Evolutionary conservation across 1,140 invertebrate species (phyloP).

Genomic region (Thaumatotibia leucotreta): DNA sequence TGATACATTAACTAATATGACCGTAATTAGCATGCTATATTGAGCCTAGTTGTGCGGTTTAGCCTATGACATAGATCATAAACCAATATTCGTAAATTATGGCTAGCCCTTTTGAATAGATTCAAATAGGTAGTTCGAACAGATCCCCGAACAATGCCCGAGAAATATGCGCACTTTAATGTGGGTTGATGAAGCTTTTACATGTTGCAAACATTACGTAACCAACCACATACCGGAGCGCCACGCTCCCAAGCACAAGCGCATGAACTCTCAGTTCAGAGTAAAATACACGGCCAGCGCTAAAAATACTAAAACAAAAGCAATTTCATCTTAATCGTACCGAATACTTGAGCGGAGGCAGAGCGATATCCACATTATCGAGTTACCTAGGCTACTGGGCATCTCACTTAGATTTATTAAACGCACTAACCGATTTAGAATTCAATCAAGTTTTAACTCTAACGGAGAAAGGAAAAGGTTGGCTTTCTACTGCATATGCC

Average conservation of each 20-base stretch:
- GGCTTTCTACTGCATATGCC: constrained; percentile 19
- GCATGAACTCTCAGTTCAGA: constrained; percentile 6
- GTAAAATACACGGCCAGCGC: constrained; percentile 20
- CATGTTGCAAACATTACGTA: background rate
- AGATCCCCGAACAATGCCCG: background rate
- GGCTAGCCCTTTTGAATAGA: too few species aligned
- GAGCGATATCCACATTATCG: constrained; percentile 70
- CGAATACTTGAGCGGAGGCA: constrained; percentile 69
- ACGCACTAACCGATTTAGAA: constrained; percentile 27
- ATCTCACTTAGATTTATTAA: constrained; percentile 32
- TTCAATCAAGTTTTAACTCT: constrained; percentile 24
- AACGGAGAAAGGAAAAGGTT: constrained; percentile 29
- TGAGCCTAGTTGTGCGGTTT: too few species aligned
- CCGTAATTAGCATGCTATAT: too few species aligned
- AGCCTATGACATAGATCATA: too few species aligned
- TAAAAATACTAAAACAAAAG: constrained; percentile 66
- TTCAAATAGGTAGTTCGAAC: background rate
- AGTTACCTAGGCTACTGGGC: constrained; percentile 75
- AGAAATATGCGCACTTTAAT: background rate
- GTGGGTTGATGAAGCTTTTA: background rate
- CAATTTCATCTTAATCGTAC: constrained; percentile 69
- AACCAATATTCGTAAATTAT: too few species aligned
- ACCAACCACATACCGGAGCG: background rate
- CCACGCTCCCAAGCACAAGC: constrained; percentile 4
- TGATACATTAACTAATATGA: too few species aligned